These are phyloP conservation scores for Cephalopachus bancanus DNA, from an alignment of 2,797 vertebrate species.

Conservation along the genomic window DNA sequence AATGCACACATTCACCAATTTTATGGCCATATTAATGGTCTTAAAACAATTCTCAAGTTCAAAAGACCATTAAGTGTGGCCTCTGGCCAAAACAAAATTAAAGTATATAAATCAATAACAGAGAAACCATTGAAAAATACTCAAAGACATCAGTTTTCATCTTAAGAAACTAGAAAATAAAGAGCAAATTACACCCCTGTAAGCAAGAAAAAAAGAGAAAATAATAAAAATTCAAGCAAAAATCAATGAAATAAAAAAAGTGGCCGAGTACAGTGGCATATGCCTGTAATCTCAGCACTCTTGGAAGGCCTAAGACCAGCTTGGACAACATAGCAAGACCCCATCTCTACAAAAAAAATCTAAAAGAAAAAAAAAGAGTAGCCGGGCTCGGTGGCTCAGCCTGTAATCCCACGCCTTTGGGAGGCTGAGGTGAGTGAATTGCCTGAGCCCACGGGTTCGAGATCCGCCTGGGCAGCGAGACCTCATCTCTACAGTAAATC, in stretches of 20 bases:
- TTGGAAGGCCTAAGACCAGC: too few relatives aligned
- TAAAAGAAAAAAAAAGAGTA: too few relatives aligned
- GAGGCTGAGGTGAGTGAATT: too few relatives aligned
- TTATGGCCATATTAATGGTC: background rate
- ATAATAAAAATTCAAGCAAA: background rate
- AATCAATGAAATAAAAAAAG: background rate
- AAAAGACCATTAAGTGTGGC: background rate
- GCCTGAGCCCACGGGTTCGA: too few relatives aligned
- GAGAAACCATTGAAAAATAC: background rate
- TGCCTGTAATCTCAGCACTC: too few relatives aligned
- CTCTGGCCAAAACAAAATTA: background rate
- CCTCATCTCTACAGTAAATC: too few relatives aligned
- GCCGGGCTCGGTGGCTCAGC: too few relatives aligned
- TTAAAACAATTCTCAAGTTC: background rate
- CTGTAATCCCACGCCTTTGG: too few relatives aligned
- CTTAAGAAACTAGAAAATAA: conserved; percentile 40
- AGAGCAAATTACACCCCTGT: background rate
- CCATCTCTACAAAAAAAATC: too few relatives aligned
- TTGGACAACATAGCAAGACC: too few relatives aligned
- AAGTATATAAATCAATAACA: background rate
- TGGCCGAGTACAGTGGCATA: background rate
- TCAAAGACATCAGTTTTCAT: background rate
- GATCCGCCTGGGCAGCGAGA: too few relatives aligned
- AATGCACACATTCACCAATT: background rate
- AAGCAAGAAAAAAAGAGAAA: background rate